A percentile compares a stretch with the other conserved stretches of the same genome.
Evolutionary conservation across 2,113 vertebrate species (phyloP).

Genomic region (Python bivittatus): DNA sequence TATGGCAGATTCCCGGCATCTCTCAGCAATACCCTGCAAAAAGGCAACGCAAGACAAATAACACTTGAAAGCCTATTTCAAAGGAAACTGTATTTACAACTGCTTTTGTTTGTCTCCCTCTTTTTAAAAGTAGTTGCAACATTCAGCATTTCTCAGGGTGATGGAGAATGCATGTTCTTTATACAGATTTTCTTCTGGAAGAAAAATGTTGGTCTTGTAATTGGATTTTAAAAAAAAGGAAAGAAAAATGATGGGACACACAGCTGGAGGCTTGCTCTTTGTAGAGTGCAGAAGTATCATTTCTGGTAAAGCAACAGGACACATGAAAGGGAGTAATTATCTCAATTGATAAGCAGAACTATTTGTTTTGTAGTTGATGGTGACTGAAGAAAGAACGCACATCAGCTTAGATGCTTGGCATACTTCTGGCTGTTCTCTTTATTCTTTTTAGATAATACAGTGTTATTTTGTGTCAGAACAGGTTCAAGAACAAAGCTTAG

Average conservation of each 20-base stretch:
- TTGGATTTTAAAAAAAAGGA: background rate
- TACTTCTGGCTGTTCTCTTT: slow-evolving; percentile 14
- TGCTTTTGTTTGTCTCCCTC: background rate
- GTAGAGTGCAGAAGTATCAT: slow-evolving; percentile 12
- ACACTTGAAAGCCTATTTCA: background rate
- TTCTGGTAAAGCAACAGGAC: slow-evolving; percentile 25
- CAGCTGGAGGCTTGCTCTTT: slow-evolving; percentile 37
- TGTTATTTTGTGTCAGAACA: background rate
- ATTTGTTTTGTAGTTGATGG: slow-evolving; percentile 22
- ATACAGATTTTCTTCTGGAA: slow-evolving; percentile 34
- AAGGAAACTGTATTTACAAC: slow-evolving; percentile 3
- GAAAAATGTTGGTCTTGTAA: slow-evolving; percentile 24
- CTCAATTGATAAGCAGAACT: slow-evolving; percentile 25
- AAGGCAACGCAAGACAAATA: slow-evolving; percentile 11
- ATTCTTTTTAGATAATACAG: background rate
- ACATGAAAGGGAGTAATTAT: slow-evolving; percentile 35
- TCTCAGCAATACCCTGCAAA: background rate
- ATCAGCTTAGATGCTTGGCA: background rate
- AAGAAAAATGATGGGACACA: slow-evolving; percentile 17
- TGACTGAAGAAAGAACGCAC: background rate
- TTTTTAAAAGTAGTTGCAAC: background rate
- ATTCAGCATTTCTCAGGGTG: slow-evolving; percentile 1
- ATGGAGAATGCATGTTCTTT: slow-evolving; percentile 30
- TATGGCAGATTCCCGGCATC: background rate
- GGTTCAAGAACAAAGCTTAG: slow-evolving; percentile 16